These are phyloP conservation scores for Scomber colias DNA, from an alignment of 2,113 vertebrate species.

Conservation along the genomic window DNA sequence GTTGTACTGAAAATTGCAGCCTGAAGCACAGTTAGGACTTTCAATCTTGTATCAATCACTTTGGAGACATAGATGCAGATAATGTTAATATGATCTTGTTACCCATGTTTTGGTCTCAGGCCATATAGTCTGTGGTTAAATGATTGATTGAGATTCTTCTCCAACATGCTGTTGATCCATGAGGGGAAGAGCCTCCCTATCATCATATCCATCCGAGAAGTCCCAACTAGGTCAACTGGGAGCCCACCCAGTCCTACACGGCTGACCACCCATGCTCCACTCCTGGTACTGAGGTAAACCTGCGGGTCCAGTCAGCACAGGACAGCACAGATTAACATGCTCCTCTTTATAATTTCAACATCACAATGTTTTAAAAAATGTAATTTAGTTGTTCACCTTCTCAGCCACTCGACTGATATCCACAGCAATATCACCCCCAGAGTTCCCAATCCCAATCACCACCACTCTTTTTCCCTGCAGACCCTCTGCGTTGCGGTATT, in stretches of 20 bases:
- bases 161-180: slow-evolving; percentile 69
- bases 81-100: background rate
- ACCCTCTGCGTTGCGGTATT: slow-evolving; percentile 84
- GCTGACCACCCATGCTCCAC: slow-evolving; percentile 88
- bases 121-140: slow-evolving; percentile 88
- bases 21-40: no score
- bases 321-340: background rate
- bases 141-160: slow-evolving; percentile 75
- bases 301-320: slow-evolving; percentile 57
- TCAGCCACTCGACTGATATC: slow-evolving; percentile 90
- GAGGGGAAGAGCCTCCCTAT: slow-evolving; percentile 72
- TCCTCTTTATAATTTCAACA: background rate
- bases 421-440: slow-evolving; percentile 91
- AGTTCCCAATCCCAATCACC: slow-evolving; percentile 92
- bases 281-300: slow-evolving; percentile 93
- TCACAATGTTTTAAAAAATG: background rate
- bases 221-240: slow-evolving; percentile 64
- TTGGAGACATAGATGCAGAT: no score
- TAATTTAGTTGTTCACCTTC: slow-evolving; percentile 74
- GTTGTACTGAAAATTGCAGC: no score
- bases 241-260: slow-evolving; percentile 83
- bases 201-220: slow-evolving; percentile 73
- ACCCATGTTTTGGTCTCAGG: slow-evolving; percentile 86
- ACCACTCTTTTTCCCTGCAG: slow-evolving; percentile 89
- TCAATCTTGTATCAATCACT: no score